A percentile compares a stretch with the other conserved stretches of the same genome.
Evolutionary conservation across 1,140 invertebrate species (phyloP).

Genomic region (Riptortus pedestris): DNA sequence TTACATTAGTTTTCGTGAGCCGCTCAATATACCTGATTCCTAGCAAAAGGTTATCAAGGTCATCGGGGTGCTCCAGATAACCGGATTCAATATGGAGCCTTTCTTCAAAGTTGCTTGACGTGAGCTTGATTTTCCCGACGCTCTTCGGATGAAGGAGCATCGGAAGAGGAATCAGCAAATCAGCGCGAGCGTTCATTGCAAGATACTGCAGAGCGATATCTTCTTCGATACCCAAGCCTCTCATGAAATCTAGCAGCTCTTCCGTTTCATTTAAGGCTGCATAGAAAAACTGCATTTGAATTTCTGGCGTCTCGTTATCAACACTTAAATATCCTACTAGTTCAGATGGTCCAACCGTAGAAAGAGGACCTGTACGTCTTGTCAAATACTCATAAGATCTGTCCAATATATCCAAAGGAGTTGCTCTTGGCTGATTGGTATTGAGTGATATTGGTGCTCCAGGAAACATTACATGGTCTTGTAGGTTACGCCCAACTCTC

Average conservation of each 20-base stretch:
- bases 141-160: constrained; percentile 40
- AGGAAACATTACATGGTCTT: constrained; percentile 40
- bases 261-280: constrained; percentile 46
- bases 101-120: constrained; percentile 42
- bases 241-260: constrained; percentile 39
- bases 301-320: constrained; percentile 36
- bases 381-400: constrained; percentile 41
- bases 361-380: constrained; percentile 37
- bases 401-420: constrained; percentile 35
- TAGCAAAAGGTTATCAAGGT: constrained; percentile 35
- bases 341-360: constrained; percentile 37
- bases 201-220: constrained; percentile 52
- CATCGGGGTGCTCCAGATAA: constrained; percentile 37
- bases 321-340: constrained; percentile 38
- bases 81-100: constrained; percentile 49
- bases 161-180: constrained; percentile 44
- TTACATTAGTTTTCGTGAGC: constrained; percentile 46
- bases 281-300: constrained; percentile 31
- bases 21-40: constrained; percentile 42
- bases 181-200: constrained; percentile 41
- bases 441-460: constrained; percentile 22
- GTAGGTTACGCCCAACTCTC: constrained; percentile 41
- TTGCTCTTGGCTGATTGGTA: neutral
- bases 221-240: constrained; percentile 43
- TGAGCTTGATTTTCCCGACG: constrained; percentile 40